Evolutionary conservation across 2,113 vertebrate species (phyloP).

Genomic region (Mesoclemmys tuberculata): DNA sequence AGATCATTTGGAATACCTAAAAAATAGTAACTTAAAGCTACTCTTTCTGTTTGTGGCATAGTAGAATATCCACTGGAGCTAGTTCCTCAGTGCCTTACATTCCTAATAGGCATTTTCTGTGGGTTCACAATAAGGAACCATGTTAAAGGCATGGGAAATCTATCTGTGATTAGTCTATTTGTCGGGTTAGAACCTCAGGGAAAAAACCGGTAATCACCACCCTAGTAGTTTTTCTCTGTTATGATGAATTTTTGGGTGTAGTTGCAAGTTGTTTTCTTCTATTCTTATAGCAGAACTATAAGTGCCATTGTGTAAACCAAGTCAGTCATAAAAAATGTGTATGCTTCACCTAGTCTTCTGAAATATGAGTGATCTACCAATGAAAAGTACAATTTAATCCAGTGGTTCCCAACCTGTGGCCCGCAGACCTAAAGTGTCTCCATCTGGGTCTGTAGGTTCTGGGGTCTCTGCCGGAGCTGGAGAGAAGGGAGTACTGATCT

Average conservation of each 20-base stretch:
- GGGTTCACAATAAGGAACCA: background rate
- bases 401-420: no score
- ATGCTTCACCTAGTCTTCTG: background rate
- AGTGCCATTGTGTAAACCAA: background rate
- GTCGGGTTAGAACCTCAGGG: background rate
- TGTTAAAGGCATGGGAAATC: background rate
- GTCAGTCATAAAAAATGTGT: background rate
- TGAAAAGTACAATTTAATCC: background rate
- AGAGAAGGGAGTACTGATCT: no score
- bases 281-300: background rate
- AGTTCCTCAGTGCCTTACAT: background rate
- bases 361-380: accelerated
- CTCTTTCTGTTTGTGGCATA: background rate
- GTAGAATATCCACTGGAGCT: background rate
- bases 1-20: background rate
- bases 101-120: background rate
- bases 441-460: no score
- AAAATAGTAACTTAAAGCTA: background rate
- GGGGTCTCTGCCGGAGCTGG: no score
- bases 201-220: background rate
- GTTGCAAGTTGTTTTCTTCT: background rate
- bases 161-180: background rate
- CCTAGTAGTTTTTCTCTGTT: background rate
- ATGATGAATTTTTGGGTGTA: background rate
- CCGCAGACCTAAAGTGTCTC: no score